Percentiles rank a stretch among this genome's conserved stretches.
Evolutionary conservation across 2,888 invertebrate species (phyloP).

Genomic region (Drosophila picticornis): DNA sequence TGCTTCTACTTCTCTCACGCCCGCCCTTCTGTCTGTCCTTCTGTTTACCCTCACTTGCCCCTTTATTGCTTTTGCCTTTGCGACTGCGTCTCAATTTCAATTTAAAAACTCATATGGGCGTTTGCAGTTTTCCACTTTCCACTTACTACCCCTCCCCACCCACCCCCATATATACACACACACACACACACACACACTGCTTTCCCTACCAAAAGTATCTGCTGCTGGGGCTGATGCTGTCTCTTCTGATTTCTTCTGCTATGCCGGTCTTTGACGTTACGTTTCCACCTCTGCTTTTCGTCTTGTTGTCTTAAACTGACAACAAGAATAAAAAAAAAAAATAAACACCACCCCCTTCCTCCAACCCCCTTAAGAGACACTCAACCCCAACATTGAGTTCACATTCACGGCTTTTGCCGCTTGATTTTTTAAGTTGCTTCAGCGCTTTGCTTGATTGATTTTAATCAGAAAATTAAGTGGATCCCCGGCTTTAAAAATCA

Average conservation of each 20-base stretch:
- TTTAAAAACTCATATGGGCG: constrained; percentile 57
- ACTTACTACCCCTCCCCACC: not conserved
- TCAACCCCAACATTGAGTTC: constrained; percentile 11
- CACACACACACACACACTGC: not conserved
- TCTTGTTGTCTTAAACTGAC: constrained; percentile 46
- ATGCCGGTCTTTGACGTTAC: constrained; percentile 19
- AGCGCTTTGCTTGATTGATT: constrained; percentile 76
- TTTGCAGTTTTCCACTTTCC: constrained; percentile 1
- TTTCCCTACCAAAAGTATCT: constrained; percentile 3
- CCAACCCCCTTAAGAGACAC: not conserved
- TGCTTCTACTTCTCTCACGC: not conserved
- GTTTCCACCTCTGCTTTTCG: constrained; percentile 7
- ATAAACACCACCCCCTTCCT: not conserved
- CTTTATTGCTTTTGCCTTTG: constrained; percentile 51
- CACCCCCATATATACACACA: too few species aligned
- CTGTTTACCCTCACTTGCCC: constrained; percentile 5
- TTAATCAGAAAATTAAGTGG: constrained; percentile 81
- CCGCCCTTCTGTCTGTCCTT: too few species aligned
- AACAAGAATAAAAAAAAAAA: constrained; percentile 10
- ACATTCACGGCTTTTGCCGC: constrained; percentile 26
- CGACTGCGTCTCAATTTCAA: constrained; percentile 66
- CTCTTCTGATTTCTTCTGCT: constrained; percentile 25
- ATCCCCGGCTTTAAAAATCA: constrained; percentile 46
- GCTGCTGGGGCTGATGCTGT: constrained; percentile 15
- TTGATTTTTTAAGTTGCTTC: constrained; percentile 57